Conservation (phyloP, 2,113 vertebrate species). For the Tenebrosternarchus preto region DNA sequence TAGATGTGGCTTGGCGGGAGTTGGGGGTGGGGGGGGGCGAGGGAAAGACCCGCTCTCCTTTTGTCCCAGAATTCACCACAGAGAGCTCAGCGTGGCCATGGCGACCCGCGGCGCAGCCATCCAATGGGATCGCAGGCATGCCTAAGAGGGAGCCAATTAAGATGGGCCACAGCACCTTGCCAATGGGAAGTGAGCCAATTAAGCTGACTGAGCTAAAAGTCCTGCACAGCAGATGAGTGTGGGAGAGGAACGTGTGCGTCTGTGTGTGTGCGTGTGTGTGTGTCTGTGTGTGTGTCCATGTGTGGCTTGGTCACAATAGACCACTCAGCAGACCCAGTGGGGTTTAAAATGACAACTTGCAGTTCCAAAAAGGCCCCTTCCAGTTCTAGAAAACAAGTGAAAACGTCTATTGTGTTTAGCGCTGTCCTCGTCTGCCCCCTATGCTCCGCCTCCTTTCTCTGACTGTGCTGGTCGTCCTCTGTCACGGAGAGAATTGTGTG, state of each 20-base stretch:
- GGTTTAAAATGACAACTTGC: slow-evolving; percentile 61
- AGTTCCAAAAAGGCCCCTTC: slow-evolving; percentile 44
- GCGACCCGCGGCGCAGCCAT: slow-evolving; percentile 66
- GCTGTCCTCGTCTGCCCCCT: background rate
- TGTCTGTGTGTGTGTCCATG: slow-evolving; percentile 56
- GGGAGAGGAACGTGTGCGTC: slow-evolving; percentile 56
- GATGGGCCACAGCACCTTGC: slow-evolving; percentile 63
- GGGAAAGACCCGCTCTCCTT: slow-evolving; percentile 55
- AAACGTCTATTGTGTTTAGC: slow-evolving; percentile 32
- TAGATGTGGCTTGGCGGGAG: slow-evolving; percentile 46
- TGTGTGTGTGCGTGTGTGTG: slow-evolving; percentile 49
- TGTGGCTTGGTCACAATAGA: slow-evolving; percentile 58
- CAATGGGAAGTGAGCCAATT: slow-evolving; percentile 75
- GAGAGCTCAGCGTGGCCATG: slow-evolving; percentile 66
- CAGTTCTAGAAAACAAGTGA: slow-evolving; percentile 24
- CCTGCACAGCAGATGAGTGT: slow-evolving; percentile 39
- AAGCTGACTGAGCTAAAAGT: slow-evolving; percentile 69
- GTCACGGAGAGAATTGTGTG: slow-evolving; percentile 53
- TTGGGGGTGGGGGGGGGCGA: slow-evolving; percentile 47
- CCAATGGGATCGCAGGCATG: slow-evolving; percentile 69
- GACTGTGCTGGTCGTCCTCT: slow-evolving; percentile 46
- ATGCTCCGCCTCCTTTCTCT: slow-evolving; percentile 26
- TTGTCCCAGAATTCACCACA: slow-evolving; percentile 65
- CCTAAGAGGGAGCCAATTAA: slow-evolving; percentile 74
- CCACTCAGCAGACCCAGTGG: slow-evolving; percentile 51